Evolutionary conservation across 2,113 vertebrate genomes (phyloP), one percentile per base, ranked within the genome.

Genomic region (Neomonachus schauinslandi): DNA sequence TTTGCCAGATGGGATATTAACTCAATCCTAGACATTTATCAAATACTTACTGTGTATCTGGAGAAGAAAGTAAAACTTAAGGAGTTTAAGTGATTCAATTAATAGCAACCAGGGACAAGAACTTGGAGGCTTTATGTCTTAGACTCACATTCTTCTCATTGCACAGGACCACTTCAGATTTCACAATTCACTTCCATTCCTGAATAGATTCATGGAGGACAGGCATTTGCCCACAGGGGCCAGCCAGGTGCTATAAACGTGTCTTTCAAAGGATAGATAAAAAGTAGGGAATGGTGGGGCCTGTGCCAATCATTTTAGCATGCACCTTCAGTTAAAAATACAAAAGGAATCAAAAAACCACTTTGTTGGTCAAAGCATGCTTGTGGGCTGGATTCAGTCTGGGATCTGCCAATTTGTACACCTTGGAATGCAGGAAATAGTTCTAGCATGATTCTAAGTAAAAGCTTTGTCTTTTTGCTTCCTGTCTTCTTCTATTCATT

Each of bases 11-110:
- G n/a, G 26, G 6, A 86, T 63, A 81, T 36, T 86, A 92, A 92
- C 33, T 26, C 21, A 74, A 0, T 63, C 12, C 59, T 74, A 69
- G 42, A 36, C 7, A 16, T 77, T 61, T 86, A 69, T 80, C 51
- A 77, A 55, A 53, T 67, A 49, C 14, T 69, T 69, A 18, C 36
- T 81, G 14, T 51, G 13, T 19, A 63, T n/a, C 16, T 80, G 39
- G 33, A 97, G 61, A 93, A 91, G 14, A 83, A 90, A 95, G 26
- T 51, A 85, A 80, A 85, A 46, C 3, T 84, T 8, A 79, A 63
- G 7, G 53, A 82, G 5, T 87, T 69, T 92, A 53, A 82, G 18
- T 94, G 31, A 63, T 13, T 85, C 59, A 93, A 16, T 42, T 46
- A 59, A 15, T 26, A 83, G 72, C 7, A 80, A 77, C 5, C 2